Evolutionary conservation across 2,113 vertebrate species (phyloP).

Genomic region (Bufo bufo): DNA sequence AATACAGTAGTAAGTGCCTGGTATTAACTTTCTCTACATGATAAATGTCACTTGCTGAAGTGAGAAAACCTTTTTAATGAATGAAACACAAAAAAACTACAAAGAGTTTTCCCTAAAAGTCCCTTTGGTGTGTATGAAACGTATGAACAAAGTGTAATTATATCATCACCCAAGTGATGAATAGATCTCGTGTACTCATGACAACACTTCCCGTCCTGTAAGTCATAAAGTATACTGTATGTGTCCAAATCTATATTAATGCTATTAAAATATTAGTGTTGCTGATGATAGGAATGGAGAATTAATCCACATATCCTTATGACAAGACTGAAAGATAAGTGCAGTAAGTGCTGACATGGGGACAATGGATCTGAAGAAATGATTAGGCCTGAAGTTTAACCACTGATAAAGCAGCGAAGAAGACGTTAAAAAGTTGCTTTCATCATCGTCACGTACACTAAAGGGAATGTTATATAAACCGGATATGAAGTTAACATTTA

Average conservation of each 20-base stretch:
- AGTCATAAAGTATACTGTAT: background rate
- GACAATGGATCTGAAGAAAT: background rate
- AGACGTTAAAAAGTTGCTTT: too few relatives aligned
- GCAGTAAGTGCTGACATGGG: background rate
- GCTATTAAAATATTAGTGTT: background rate
- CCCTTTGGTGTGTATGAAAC: too few relatives aligned
- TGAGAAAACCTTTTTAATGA: background rate
- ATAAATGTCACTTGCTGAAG: too few relatives aligned
- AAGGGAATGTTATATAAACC: too few relatives aligned
- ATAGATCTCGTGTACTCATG: background rate
- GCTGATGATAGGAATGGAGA: background rate
- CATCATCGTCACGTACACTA: too few relatives aligned
- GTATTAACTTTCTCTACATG: too few relatives aligned
- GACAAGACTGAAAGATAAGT: background rate
- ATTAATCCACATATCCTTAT: background rate
- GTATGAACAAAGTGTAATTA: too few relatives aligned
- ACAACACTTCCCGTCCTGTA: background rate
- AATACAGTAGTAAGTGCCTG: too few relatives aligned
- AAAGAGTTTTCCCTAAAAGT: background rate
- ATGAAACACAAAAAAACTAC: background rate
- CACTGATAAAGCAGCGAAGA: too few relatives aligned
- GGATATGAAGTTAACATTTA: too few relatives aligned
- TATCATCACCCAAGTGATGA: background rate
- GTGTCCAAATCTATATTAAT: background rate
- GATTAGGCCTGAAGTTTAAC: background rate